Evolutionary conservation across 2,797 vertebrate species (phyloP), one percentile per base, ranked within the genome.

Genomic region (Molossus alvarezi): DNA sequence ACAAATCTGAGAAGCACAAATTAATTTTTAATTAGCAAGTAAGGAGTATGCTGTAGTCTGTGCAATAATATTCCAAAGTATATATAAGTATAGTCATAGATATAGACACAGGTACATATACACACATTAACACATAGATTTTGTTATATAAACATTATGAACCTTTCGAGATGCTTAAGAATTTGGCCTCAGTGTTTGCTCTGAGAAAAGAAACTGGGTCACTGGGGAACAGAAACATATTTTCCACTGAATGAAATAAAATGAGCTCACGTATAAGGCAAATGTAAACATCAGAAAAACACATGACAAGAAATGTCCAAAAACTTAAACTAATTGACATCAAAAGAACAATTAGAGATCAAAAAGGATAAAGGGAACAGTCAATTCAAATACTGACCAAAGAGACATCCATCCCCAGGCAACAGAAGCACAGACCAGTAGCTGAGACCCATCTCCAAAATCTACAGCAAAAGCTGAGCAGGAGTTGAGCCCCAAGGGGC

Each of bases 1-100:
- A 92, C 41, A 85, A 80, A 67, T 45, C 5, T 67, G 45, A 93
- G 8, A 86, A 89, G 64, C 15, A 88, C 1, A 86, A 85, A 72
- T 81, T 1, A 60, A 45, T 57, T 76, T 76, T 76, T 83, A 72
- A 62, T 87, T 93, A 76, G 14, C 29, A 81, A 82, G 7, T 45
- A 4, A 79, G 23, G 13, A 37, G 15, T 15, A 62, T 13, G 13
- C 11, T 69, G 0, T 14, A 60, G 67, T 37, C 65, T 71, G 11
- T 83, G 14, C 37, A 48, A 20, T 33, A 48, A 33, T 58, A 37
- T 20, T 25, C 2, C 62, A 73, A 83, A 84, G 4, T 75, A 20
- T 76, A 62, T 10, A 6, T 14, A 85, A 25, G 73, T 62, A 58
- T 23, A 71, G 29, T 48, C 13, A 41, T 41, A 51, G 10, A 86